A percentile compares a stretch with the other conserved stretches of the same genome.
Conservation (phyloP, 2,113 vertebrate genomes). For the Meleagris gallopavo region DNA sequence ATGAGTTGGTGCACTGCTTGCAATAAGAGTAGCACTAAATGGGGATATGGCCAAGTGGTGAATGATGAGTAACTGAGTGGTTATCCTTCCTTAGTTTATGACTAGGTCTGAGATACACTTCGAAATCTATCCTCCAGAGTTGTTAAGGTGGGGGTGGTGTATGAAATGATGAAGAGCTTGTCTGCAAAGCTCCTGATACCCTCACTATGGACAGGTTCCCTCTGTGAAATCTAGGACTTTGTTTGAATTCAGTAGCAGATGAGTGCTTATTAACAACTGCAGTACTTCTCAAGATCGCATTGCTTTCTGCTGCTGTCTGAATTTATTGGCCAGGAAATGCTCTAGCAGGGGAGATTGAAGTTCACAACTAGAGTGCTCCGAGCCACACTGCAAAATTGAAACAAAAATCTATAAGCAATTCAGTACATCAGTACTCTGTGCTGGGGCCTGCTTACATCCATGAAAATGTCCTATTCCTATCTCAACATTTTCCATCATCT, state of each 20-base stretch:
- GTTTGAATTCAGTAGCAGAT: background rate
- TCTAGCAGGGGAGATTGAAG: constrained; percentile 24
- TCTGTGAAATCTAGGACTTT: background rate
- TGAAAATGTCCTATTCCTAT: constrained; percentile 17
- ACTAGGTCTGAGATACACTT: background rate
- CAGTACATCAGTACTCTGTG: background rate
- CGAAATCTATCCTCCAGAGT: background rate
- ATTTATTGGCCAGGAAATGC: background rate
- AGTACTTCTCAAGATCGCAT: background rate
- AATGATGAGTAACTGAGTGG: background rate
- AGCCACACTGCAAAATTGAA: constrained; percentile 27
- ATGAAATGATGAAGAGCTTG: background rate
- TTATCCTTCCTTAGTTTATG: background rate
- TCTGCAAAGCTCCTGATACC: background rate
- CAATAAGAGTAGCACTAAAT: background rate
- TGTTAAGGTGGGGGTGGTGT: constrained; percentile 3
- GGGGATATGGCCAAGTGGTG: background rate
- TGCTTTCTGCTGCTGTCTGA: constrained; percentile 8
- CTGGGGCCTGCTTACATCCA: background rate
- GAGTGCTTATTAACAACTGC: background rate
- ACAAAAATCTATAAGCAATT: constrained; percentile 51
- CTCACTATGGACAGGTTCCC: background rate
- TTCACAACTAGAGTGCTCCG: background rate
- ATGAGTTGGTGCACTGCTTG: background rate
- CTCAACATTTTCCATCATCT: constrained; percentile 52